phyloP scores from a whole-genome alignment of 2,113 vertebrate genomes.

The Cinclus cinclus region DNA sequence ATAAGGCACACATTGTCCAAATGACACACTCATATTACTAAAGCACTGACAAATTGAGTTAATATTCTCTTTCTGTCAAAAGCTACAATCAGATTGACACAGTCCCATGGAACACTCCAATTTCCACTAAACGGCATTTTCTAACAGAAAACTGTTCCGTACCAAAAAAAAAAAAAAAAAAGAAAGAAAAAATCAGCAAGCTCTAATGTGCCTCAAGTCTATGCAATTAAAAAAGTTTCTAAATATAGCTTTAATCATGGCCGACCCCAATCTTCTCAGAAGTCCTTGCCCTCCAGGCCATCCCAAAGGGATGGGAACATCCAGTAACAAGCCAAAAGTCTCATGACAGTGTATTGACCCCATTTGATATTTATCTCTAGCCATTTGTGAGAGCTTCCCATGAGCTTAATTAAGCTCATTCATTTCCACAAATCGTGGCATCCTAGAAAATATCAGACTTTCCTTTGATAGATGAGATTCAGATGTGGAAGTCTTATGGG shows the following conservation, averaged over 20 bases:
- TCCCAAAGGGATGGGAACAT: slow-evolving; percentile 63
- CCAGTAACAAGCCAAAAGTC: slow-evolving; percentile 69
- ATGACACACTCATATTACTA: background rate
- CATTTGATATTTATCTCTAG: slow-evolving; percentile 61
- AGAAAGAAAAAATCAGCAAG: background rate
- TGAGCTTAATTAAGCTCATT: slow-evolving; percentile 67
- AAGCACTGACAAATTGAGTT: slow-evolving; percentile 19
- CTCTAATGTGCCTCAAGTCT: slow-evolving; percentile 61
- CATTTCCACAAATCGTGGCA: slow-evolving; percentile 58
- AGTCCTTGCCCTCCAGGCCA: slow-evolving; percentile 65
- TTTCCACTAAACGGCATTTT: slow-evolving; percentile 39
- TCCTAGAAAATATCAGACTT: slow-evolving; percentile 58
- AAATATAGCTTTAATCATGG: slow-evolving; percentile 70
- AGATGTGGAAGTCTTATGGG: slow-evolving; percentile 56
- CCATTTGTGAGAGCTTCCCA: slow-evolving; percentile 60
- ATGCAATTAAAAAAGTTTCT: slow-evolving; percentile 71
- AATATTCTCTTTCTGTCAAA: slow-evolving; percentile 28
- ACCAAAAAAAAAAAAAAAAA: background rate
- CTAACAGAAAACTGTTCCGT: slow-evolving; percentile 30
- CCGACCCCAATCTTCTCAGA: slow-evolving; percentile 57
- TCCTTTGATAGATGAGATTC: slow-evolving; percentile 53
- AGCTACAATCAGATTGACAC: background rate
- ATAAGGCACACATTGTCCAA: background rate
- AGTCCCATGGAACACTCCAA: slow-evolving; percentile 34
- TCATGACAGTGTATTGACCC: slow-evolving; percentile 70